These are phyloP conservation scores for Eupithecia dodoneata DNA, from an alignment of 2,888 invertebrate genomes.

Conservation along the genomic window DNA sequence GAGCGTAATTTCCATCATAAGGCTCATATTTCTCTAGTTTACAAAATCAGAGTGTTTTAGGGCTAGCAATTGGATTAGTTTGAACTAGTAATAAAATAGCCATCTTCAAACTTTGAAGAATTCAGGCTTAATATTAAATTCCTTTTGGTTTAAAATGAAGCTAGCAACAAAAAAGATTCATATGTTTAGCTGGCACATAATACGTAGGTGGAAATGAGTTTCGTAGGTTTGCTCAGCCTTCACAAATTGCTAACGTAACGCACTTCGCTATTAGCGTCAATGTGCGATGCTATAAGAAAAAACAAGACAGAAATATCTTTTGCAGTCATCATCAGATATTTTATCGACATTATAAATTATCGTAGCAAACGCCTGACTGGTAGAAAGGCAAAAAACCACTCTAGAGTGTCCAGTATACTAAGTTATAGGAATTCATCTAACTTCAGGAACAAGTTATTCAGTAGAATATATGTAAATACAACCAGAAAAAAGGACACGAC, in stretches of 20 bases:
- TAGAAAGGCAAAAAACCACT: background rate
- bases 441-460: background rate
- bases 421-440: background rate
- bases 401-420: background rate
- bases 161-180: background rate
- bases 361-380: background rate
- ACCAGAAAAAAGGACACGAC: background rate
- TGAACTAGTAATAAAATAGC: background rate
- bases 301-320: background rate
- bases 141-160: background rate
- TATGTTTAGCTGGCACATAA: background rate
- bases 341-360: background rate
- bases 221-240: background rate
- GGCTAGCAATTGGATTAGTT: background rate
- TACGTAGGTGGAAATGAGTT: background rate
- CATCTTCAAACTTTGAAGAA: background rate
- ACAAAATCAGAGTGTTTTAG: background rate
- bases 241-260: background rate
- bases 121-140: background rate
- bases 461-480: background rate
- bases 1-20: background rate
- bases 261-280: background rate
- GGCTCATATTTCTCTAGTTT: background rate
- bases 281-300: background rate
- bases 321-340: background rate